Percentiles rank a stretch among this genome's conserved stretches.
These are phyloP conservation scores for Strix aluco DNA, from an alignment of 2,113 vertebrate genomes.

Conservation along the genomic window DNA sequence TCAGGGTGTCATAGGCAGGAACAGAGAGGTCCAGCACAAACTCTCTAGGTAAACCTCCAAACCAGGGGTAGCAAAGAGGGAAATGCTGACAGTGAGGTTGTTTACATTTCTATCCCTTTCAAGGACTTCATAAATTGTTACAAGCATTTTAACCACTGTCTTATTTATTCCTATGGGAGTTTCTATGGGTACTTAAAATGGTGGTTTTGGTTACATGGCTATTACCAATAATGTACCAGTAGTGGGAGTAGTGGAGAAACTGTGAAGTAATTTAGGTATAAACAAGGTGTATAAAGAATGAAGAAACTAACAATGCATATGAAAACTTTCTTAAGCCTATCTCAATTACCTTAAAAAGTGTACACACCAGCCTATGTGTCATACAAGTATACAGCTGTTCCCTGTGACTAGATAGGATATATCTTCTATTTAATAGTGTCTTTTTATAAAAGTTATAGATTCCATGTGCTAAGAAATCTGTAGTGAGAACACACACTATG, in stretches of 20 bases:
- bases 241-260: not conserved
- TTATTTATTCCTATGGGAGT: not conserved
- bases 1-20: not conserved
- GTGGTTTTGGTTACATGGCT: not conserved
- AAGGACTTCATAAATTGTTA: not conserved
- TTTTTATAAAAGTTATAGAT: not conserved
- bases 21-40: not conserved
- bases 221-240: not conserved
- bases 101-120: not conserved
- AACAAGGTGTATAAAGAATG: not conserved
- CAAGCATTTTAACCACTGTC: not conserved
- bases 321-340: not conserved
- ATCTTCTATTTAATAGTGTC: not conserved
- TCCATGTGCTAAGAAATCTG: not conserved
- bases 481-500: not conserved
- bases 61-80: not conserved
- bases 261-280: not conserved
- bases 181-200: not conserved
- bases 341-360: not conserved
- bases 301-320: not conserved
- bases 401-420: not conserved
- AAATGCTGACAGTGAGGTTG: not conserved
- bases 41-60: not conserved
- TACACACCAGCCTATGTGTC: not conserved
- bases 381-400: not conserved